Conservation (phyloP, 2,888 invertebrate species). For the Tridacna crocea region DNA sequence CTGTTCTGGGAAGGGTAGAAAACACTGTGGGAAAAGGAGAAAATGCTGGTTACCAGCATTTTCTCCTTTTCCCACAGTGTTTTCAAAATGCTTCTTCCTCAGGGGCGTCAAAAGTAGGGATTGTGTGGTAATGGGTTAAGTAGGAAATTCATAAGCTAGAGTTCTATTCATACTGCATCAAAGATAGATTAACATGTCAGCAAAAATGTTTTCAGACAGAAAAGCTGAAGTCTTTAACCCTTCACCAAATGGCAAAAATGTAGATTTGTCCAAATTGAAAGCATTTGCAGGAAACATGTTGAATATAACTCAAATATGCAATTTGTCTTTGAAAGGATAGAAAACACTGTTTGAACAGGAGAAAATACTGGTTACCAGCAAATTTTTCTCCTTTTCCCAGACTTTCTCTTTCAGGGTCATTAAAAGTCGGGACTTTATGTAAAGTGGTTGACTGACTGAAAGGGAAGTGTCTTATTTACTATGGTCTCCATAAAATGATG, state of each 20-base stretch:
- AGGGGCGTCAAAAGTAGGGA: neutral
- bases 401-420: neutral
- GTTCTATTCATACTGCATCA: neutral
- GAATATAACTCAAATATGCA: too few relatives aligned
- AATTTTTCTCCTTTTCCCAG: neutral
- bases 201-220: neutral
- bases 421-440: neutral
- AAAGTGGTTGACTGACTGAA: too few relatives aligned
- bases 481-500: neutral
- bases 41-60: too few relatives aligned
- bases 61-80: neutral
- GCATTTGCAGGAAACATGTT: too few relatives aligned
- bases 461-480: neutral
- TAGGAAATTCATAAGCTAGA: neutral
- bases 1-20: too few relatives aligned
- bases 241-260: too few relatives aligned
- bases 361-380: neutral
- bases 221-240: too few relatives aligned
- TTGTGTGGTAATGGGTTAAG: neutral
- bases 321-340: neutral
- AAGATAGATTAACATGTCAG: conserved; percentile 9
- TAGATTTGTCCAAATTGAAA: too few relatives aligned
- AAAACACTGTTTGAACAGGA: neutral
- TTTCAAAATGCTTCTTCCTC: neutral
- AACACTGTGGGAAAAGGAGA: too few relatives aligned